phyloP scores from a whole-genome alignment of 2,113 vertebrate genomes.

The Panurus biarmicus region DNA sequence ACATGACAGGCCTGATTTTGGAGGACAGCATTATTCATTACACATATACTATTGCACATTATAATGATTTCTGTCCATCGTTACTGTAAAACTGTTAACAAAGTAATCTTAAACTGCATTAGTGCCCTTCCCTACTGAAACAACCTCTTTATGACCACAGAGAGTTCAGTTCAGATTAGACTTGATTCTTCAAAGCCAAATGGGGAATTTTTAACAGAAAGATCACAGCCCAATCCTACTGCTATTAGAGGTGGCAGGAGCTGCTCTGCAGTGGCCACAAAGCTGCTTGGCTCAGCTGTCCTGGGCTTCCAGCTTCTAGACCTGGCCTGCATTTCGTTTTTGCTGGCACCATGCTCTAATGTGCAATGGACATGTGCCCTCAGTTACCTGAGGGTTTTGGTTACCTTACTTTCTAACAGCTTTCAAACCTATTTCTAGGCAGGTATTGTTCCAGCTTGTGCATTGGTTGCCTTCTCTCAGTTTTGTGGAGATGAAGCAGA shows the following conservation, averaged over 20 bases:
- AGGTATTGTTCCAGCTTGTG: neutral
- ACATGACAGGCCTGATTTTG: neutral
- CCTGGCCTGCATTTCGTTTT: neutral
- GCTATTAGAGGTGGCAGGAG: neutral
- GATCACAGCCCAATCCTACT: neutral
- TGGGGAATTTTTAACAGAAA: neutral
- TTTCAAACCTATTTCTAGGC: neutral
- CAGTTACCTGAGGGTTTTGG: fast-evolving
- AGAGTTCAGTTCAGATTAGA: neutral
- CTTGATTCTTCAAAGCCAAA: neutral
- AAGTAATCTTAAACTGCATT: neutral
- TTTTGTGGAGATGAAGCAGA: neutral
- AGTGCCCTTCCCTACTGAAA: neutral
- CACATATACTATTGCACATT: neutral
- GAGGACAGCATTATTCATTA: neutral
- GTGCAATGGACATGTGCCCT: no score
- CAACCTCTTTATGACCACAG: neutral
- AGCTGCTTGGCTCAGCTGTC: neutral
- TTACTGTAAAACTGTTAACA: neutral
- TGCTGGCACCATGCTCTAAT: neutral
- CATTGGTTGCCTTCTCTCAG: neutral
- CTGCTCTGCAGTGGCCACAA: fast-evolving
- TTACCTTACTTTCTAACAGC: neutral
- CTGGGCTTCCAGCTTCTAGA: neutral
- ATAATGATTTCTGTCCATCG: neutral